Evolutionary conservation across 2,113 vertebrate genomes (phyloP), one percentile per base, ranked within the genome.

Genomic region (Notiomystis cincta): DNA sequence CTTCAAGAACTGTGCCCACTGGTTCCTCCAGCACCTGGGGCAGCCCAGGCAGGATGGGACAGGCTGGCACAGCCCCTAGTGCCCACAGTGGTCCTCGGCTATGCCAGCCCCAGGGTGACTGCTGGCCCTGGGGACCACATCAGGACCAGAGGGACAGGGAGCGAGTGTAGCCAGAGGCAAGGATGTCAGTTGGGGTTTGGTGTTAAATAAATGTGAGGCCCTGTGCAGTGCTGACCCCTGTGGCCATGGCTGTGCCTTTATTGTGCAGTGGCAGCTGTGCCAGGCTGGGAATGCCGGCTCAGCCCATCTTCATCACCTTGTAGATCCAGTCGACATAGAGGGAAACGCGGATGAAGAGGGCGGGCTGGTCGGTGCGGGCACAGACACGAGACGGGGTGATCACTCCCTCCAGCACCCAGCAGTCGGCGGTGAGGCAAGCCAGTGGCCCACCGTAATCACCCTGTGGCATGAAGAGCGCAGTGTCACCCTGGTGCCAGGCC

Each of bases 401-500:
- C 67, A 99, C 98, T 6, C 99, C 99, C 94, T 99, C 98, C 20
- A 99, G 98, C 62, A 99, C 99, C 99, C 99, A 99, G 98, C 99
- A 99, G 94, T 99, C 98, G 2, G 98, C 98, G 4, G 99, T 99
- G 95, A 99, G 98, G 97, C 99, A 99, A 77, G 98, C 99, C 87
- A 99, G 97, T 0, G 99, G 99, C 19, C 99, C 99, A 2, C 99
- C 99, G 0, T 99, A 99, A 97, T 99, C 99, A 33, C 98, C 98
- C 99, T 99, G 97, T 8, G 14, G 66, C 56, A 38, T 23, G 9
- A 37, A 33, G 38, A 95, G 18, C 86, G 54, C 1, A 0, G 23
- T 0, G 10, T 91, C 53, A 91, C 9, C 13, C 4, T 2, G 1
- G 38, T 11, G n/a, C 60, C 4, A 4, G n/a, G 3, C 33, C 31